Evolutionary conservation across 1,140 invertebrate species (phyloP), one percentile per base, ranked within the genome.

Genomic region (Macrostomum lignano): DNA sequence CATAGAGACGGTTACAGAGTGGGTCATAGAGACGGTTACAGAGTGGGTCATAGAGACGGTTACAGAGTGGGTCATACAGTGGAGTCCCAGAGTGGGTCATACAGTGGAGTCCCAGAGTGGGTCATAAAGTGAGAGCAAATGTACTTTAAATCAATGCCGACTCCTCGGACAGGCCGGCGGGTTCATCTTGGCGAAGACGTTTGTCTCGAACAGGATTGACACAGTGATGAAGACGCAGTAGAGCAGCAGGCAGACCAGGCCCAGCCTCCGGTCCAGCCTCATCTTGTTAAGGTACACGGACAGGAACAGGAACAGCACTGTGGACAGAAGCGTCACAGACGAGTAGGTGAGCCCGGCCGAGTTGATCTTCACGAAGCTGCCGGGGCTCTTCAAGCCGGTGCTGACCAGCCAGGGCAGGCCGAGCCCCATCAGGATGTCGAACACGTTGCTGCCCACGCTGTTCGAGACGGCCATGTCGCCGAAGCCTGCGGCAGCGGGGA

Each of bases 381-480:
- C 45, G 5, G 29, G 19, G 0, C 44, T 43, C 7, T 45, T 25
- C 2, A 38, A 31, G 4, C 36, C 31, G 4, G 46, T 45, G 14
- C 46, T 31, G 1, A 52, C 36, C n/a, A 84, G 81, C 82, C 82
- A 93, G 11, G 82, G 82, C 44, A 93, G 63, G 32, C 81, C 82
- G 25, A 93, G 67, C 50, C 84, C 91, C 36, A 94, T 69, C 32
- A 93, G 78, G 47, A 96, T 79, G 64, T 96, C 86, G 60, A 96
- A 94, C 48, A 96, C 86, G 63, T 96, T 96, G 58, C 79, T 88
- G 42, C 86, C 86, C 40, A 96, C 76, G 14, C 82, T 91, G 46
- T 81, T 91, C 31, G 82, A 91, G 28, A 96, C 82, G 36, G 86
- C 86, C 86, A 94, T 96, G 60, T 94, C 84, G 17, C 84, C 65